These are phyloP conservation scores for Antrozous pallidus DNA, from an alignment of 2,797 vertebrate species.

Conservation along the genomic window DNA sequence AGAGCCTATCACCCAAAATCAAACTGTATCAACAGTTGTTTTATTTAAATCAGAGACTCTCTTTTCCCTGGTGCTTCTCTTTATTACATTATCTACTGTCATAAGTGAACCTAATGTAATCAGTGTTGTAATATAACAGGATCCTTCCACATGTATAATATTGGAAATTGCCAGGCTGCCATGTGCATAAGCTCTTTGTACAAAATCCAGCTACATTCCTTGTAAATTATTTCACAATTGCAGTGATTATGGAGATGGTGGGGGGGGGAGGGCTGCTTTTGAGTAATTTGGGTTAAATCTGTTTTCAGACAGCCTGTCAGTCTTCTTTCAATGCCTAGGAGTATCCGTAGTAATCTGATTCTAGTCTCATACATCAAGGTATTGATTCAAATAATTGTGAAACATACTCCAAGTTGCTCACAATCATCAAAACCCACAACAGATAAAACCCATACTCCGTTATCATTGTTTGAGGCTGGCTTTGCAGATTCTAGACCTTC, in stretches of 20 bases:
- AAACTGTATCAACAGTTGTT: background rate
- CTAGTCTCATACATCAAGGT: background rate
- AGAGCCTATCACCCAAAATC: background rate
- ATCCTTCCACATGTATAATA: background rate
- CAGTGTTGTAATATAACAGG: background rate
- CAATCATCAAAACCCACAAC: background rate
- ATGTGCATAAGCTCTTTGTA: background rate
- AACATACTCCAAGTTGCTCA: background rate
- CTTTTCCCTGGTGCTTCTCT: background rate
- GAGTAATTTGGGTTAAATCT: background rate
- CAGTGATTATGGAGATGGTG: background rate
- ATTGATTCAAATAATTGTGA: background rate
- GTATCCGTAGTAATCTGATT: background rate
- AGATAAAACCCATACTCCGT: background rate
- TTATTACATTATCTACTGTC: too few species aligned
- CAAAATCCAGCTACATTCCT: background rate
- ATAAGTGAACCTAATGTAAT: background rate
- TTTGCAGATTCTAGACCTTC: background rate
- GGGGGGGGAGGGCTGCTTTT: too few species aligned
- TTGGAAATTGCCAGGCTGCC: fast-evolving
- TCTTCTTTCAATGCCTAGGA: background rate
- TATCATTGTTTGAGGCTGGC: background rate
- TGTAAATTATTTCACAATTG: background rate
- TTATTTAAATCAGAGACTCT: background rate
- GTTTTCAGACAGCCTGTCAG: background rate